These are phyloP conservation scores for Zaprionus nigranus DNA, from an alignment of 1,140 invertebrate species.

Conservation along the genomic window DNA sequence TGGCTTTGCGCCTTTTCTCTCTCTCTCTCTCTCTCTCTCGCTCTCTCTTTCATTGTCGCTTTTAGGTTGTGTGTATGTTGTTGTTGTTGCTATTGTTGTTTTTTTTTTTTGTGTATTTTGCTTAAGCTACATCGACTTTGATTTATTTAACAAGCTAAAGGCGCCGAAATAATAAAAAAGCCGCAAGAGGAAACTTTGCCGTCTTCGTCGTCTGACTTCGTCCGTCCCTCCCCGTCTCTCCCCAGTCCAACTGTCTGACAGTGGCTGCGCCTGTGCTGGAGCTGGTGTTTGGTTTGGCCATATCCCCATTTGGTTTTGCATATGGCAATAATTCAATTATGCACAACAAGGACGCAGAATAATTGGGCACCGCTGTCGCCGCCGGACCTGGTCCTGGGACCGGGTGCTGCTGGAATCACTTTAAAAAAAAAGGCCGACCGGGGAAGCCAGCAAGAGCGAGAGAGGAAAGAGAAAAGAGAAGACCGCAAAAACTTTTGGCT, in stretches of 20 bases:
- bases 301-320: constrained; percentile 69
- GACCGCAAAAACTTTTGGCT: constrained; percentile 78
- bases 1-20: constrained; percentile 37
- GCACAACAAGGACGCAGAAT: constrained; percentile 80
- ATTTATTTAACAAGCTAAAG: constrained; percentile 70
- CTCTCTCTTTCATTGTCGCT: constrained; percentile 8
- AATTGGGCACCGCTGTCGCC: constrained; percentile 53
- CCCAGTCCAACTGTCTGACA: constrained; percentile 17
- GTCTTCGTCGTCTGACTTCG: constrained; percentile 22
- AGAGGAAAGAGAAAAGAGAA: background rate
- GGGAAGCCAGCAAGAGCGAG: background rate
- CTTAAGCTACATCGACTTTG: constrained; percentile 53
- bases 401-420: constrained; percentile 53
- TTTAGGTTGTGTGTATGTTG: background rate
- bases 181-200: constrained; percentile 63
- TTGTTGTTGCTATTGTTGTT: constrained; percentile 13
- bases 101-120: constrained; percentile 37
- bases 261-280: constrained; percentile 9
- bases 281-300: constrained; percentile 7
- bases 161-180: constrained; percentile 51
- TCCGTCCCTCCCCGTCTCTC: constrained; percentile 10
- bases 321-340: constrained; percentile 83
- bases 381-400: constrained; percentile 4
- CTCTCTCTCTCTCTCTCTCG: constrained; percentile 8
- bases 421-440: constrained; percentile 48